Percentiles rank a stretch among this genome's conserved stretches.
Evolutionary conservation across 2,888 invertebrate species (phyloP).

Genomic region (Dicyrtomina minuta): DNA sequence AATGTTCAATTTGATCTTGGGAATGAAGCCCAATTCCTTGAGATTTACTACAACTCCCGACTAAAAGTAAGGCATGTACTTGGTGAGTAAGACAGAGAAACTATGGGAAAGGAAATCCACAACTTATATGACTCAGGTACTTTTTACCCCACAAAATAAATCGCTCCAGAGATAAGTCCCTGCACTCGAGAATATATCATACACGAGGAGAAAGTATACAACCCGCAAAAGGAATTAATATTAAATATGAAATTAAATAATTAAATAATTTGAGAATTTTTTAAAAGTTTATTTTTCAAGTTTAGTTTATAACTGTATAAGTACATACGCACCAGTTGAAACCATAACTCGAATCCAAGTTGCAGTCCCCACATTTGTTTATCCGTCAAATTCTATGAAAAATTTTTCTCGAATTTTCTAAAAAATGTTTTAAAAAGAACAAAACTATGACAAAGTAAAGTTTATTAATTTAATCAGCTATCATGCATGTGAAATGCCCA

Average conservation of each 20-base stretch:
- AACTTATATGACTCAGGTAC: not conserved
- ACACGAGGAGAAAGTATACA: too few relatives aligned
- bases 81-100: not conserved
- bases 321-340: too few relatives aligned
- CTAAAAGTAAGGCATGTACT: not conserved
- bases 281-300: too few relatives aligned
- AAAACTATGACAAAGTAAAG: too few relatives aligned
- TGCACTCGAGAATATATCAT: too few relatives aligned
- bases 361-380: slow-evolving; percentile 55
- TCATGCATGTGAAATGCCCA: too few relatives aligned
- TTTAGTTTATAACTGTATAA: too few relatives aligned
- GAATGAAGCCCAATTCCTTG: slow-evolving; percentile 48
- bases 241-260: too few relatives aligned
- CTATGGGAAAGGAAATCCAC: not conserved
- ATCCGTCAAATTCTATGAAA: slow-evolving; percentile 53
- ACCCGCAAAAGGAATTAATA: too few relatives aligned
- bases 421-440: too few relatives aligned
- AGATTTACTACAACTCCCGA: slow-evolving; percentile 22
- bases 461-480: too few relatives aligned
- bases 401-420: slow-evolving; percentile 54
- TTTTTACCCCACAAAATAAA: slow-evolving; percentile 28
- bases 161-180: slow-evolving; percentile 42
- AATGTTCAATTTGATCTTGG: slow-evolving; percentile 37
- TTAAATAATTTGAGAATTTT: too few relatives aligned
- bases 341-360: slow-evolving; percentile 56